Percentiles rank a stretch among this genome's conserved stretches.
These are phyloP conservation scores for Drosophila prosaltans DNA, from an alignment of 1,140 invertebrate species.

Conservation along the genomic window DNA sequence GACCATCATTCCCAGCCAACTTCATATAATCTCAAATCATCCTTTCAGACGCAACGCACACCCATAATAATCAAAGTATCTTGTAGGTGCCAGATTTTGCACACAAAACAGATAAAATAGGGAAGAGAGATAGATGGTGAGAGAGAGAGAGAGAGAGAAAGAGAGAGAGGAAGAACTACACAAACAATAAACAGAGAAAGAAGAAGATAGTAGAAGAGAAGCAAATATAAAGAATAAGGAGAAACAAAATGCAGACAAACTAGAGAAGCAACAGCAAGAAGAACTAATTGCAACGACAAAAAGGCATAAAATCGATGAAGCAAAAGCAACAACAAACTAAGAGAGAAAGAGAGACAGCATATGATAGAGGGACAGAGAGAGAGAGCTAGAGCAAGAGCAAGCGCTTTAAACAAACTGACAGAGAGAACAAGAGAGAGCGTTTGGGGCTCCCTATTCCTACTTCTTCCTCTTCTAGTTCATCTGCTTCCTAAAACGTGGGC, in stretches of 20 bases:
- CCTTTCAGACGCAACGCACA: slow-evolving; percentile 9
- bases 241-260: slow-evolving; percentile 58
- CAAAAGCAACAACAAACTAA: slow-evolving; percentile 61
- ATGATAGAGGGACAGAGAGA: slow-evolving; percentile 16
- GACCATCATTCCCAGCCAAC: background rate
- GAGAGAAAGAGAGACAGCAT: slow-evolving; percentile 37
- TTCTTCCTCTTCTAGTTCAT: slow-evolving; percentile 19
- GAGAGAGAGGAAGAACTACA: slow-evolving; percentile 1
- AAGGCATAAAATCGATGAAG: slow-evolving; percentile 77
- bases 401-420: slow-evolving; percentile 44
- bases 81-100: slow-evolving; percentile 48
- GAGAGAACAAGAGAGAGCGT: slow-evolving; percentile 42
- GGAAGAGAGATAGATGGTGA: background rate
- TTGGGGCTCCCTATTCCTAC: slow-evolving; percentile 34
- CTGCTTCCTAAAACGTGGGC: slow-evolving; percentile 62
- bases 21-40: background rate
- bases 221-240: slow-evolving; percentile 15
- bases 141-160: no score
- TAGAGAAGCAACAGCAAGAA: slow-evolving; percentile 58
- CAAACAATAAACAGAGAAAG: slow-evolving; percentile 42
- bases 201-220: slow-evolving; percentile 21
- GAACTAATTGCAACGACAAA: slow-evolving; percentile 79
- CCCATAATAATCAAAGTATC: slow-evolving; percentile 49
- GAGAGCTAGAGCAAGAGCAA: slow-evolving; percentile 46
- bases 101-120: slow-evolving; percentile 36